Conservation (phyloP, 2,113 vertebrate genomes). For the Tupaia chinensis region DNA sequence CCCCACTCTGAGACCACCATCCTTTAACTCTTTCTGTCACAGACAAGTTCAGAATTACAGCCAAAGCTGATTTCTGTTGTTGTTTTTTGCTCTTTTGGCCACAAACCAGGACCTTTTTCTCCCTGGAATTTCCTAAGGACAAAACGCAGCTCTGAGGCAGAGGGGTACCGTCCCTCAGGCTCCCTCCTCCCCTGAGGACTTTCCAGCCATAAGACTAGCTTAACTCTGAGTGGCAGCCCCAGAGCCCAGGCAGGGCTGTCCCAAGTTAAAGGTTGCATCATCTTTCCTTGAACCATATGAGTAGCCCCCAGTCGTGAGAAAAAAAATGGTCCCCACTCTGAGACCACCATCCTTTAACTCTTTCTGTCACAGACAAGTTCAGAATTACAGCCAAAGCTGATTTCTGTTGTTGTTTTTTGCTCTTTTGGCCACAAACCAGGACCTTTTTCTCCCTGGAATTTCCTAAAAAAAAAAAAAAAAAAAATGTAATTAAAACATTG, state of each 20-base stretch:
- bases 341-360: slow-evolving; percentile 63
- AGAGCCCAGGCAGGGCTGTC: slow-evolving; percentile 58
- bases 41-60: not conserved
- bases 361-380: slow-evolving; percentile 59
- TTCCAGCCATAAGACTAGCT: slow-evolving; percentile 60
- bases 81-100: slow-evolving; percentile 19
- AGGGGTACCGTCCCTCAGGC: slow-evolving; percentile 75
- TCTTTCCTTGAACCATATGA: slow-evolving; percentile 22
- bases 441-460: slow-evolving; percentile 66
- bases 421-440: slow-evolving; percentile 50
- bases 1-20: not conserved
- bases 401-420: not conserved
- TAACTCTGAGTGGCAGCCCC: slow-evolving; percentile 86
- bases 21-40: slow-evolving; percentile 70
- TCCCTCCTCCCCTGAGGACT: slow-evolving; percentile 78
- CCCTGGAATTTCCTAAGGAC: slow-evolving; percentile 71
- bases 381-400: not conserved
- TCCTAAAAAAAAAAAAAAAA: slow-evolving; percentile 38
- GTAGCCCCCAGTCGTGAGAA: not conserved
- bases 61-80: not conserved
- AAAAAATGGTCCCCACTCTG: not conserved
- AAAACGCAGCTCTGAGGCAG: slow-evolving; percentile 69
- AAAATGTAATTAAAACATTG: slow-evolving; percentile 65
- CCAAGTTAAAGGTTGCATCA: slow-evolving; percentile 39
- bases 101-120: slow-evolving; percentile 57